Base-by-base conservation (phyloP, 2,888 invertebrate species). In the Allolobophora icterica region DNA sequence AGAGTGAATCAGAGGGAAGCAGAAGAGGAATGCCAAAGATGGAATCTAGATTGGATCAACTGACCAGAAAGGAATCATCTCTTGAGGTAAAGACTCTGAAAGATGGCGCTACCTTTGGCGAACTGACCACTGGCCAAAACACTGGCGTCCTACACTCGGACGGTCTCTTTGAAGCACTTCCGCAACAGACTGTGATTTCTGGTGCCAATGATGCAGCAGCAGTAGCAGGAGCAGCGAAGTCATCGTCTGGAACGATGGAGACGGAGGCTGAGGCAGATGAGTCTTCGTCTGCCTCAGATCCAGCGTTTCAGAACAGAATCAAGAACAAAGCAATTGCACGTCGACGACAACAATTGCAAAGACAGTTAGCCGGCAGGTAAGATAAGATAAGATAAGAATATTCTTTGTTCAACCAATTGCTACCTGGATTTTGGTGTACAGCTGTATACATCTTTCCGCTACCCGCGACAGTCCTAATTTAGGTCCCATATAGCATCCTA, bases 311-410 rank as follows among this genome's bases (percentile, higher is more conserved):
- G 34, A 58, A 45, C 38, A 58, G 87, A 84, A 92, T 92, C 83
- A 92, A 92, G 84, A 92, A 92, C 90, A 91, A 92, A 19, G 92
- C 92, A 8, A 91, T 92, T 83, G 92, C 91, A 8, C 33, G 92
- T 38, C 38, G 92, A 38, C 42, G 92, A 30, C 58, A 87, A 34
- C 87, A 87, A 19, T 6, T 87, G 35, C 87, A 87, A 34, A 34
- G 87, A 87, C 87, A 87, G 35, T 71, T 71, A n/a, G n/a, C n/a
- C n/a, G n/a, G 71, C 3, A 71, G 71, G 71, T n/a, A 2, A 71
- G 71, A 71, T 52, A 45, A 17, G 13, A 15, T 45, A 17, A 45
- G n/a, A n/a, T n/a, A n/a, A n/a, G n/a, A n/a, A n/a, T n/a, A n/a
- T n/a, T n/a, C n/a, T n/a, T n/a, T n/a, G n/a, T n/a, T n/a, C n/a